Percentiles rank a stretch among this genome's conserved stretches.
Evolutionary conservation across 2,888 invertebrate species (phyloP).

Genomic region (Blastobasis adustella): DNA sequence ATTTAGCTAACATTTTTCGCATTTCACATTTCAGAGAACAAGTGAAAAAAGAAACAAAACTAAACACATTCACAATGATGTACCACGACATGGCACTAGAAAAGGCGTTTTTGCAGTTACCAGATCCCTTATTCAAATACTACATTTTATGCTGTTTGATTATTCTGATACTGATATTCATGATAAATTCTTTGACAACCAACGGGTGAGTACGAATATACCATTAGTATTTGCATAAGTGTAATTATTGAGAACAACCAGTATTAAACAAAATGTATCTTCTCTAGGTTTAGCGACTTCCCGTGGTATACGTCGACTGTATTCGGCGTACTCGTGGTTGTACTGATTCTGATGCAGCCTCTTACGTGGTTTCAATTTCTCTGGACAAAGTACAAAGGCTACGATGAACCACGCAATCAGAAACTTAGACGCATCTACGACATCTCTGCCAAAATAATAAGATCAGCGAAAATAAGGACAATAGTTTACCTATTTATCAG

Average conservation of each 20-base stretch:
- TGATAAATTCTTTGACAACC: constrained; percentile 56
- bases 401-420: constrained; percentile 71
- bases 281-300: constrained; percentile 45
- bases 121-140: constrained; percentile 91
- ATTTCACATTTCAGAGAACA: constrained; percentile 75
- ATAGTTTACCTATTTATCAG: constrained; percentile 81
- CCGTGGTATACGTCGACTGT: constrained; percentile 46
- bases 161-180: constrained; percentile 43
- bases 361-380: constrained; percentile 85
- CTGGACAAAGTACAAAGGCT: constrained; percentile 72
- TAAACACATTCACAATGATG: constrained; percentile 67
- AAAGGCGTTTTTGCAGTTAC: constrained; percentile 80
- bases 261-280: not conserved
- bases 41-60: constrained; percentile 76
- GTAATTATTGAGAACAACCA: not conserved
- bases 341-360: constrained; percentile 74
- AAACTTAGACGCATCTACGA: constrained; percentile 75
- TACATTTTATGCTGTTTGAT: constrained; percentile 67
- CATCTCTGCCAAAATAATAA: constrained; percentile 76
- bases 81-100: constrained; percentile 76
- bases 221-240: not conserved
- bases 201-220: constrained; percentile 43
- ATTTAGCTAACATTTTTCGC: too few species aligned
- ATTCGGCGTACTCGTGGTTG: constrained; percentile 30
- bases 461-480: constrained; percentile 77